phyloP scores from a whole-genome alignment of 2,888 invertebrate species.

The Lacanobia wlatinum region DNA sequence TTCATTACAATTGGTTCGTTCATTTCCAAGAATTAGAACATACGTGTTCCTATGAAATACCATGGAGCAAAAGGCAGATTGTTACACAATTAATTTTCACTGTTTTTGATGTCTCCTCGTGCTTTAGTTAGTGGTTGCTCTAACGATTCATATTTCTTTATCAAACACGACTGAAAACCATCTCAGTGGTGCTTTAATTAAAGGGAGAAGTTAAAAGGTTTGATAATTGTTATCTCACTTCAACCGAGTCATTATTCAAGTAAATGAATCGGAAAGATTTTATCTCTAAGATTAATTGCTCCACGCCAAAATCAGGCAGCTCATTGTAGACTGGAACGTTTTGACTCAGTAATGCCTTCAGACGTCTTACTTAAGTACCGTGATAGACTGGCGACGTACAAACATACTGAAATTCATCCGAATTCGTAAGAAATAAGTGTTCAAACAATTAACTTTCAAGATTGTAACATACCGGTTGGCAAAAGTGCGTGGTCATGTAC shows the following conservation, averaged over 20 bases:
- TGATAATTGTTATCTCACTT: constrained; percentile 29
- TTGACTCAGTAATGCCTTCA: not conserved
- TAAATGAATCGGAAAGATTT: constrained; percentile 30
- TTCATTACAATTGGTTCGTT: too few relatives aligned
- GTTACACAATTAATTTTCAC: too few relatives aligned
- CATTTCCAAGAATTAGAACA: too few relatives aligned
- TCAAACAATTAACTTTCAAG: too few relatives aligned
- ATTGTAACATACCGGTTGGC: too few relatives aligned
- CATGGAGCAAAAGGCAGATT: too few relatives aligned
- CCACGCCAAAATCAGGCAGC: not conserved
- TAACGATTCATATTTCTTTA: not conserved
- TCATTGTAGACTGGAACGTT: not conserved
- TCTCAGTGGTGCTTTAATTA: not conserved
- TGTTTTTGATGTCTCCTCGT: not conserved
- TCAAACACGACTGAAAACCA: not conserved
- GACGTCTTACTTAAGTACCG: not conserved
- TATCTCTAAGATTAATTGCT: constrained; percentile 35
- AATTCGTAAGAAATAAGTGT: not conserved
- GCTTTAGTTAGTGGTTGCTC: not conserved
- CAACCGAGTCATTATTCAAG: constrained; percentile 34
- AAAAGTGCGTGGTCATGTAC: too few relatives aligned
- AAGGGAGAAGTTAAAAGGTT: constrained; percentile 19
- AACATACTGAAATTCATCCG: too few relatives aligned
- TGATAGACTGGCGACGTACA: not conserved
- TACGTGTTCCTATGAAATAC: too few relatives aligned